Percentiles rank a stretch among this genome's conserved stretches.
Evolutionary conservation across 2,113 vertebrate genomes (phyloP).

Genomic region (Oncorhynchus gorbuscha): DNA sequence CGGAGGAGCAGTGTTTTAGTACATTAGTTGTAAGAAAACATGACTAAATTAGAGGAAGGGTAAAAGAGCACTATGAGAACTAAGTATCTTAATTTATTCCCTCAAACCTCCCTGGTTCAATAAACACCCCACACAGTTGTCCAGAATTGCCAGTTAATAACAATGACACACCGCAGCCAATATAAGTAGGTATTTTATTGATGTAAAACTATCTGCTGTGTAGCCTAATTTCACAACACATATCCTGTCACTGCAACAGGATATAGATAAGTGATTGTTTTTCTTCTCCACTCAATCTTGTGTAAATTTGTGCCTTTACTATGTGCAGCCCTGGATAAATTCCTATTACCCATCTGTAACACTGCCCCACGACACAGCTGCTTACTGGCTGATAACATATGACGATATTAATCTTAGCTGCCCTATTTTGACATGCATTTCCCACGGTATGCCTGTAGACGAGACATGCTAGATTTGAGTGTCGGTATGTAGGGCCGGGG

Average conservation of each 20-base stretch:
- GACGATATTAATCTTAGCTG: background rate
- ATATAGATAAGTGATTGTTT: background rate
- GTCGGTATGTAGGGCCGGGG: background rate
- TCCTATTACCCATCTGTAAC: background rate
- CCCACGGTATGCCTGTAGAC: background rate
- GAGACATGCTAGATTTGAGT: background rate
- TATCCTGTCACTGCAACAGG: background rate
- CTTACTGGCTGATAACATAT: background rate
- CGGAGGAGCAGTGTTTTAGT: no score
- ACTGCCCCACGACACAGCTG: background rate
- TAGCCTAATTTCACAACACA: background rate
- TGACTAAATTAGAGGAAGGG: no score
- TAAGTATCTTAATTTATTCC: no score
- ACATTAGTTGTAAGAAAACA: no score
- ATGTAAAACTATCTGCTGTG: background rate
- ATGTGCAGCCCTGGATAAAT: background rate
- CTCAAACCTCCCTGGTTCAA: no score
- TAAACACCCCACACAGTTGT: no score
- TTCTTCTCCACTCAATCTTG: background rate
- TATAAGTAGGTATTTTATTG: background rate
- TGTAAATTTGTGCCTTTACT: background rate
- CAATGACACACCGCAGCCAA: no score
- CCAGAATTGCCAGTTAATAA: no score
- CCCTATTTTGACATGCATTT: slow-evolving; percentile 3
- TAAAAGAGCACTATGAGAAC: no score